A percentile compares a stretch with the other conserved stretches of the same genome.
Evolutionary conservation across 2,797 vertebrate species (phyloP).

Genomic region (Ammospiza maritima): DNA sequence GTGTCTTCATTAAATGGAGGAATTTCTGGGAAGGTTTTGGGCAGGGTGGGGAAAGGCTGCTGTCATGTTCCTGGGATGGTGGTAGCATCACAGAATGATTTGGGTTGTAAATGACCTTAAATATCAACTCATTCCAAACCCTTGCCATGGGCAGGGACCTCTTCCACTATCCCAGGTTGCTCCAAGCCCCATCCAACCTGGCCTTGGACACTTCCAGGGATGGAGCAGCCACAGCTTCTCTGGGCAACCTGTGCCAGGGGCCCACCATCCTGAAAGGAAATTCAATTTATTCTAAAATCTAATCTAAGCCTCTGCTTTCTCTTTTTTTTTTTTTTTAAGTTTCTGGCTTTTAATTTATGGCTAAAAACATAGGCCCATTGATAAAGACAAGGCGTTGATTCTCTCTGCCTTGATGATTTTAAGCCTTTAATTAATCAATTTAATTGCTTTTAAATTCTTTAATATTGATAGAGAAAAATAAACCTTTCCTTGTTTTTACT

Average conservation of each 20-base stretch:
- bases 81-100: not conserved
- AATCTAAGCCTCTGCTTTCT: not conserved
- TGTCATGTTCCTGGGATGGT: not conserved
- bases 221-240: not conserved
- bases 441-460: not conserved
- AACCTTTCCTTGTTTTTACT: not conserved
- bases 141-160: not conserved
- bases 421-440: not conserved
- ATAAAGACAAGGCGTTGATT: not conserved
- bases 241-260: not conserved
- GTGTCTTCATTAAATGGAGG: not conserved
- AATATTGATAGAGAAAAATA: not conserved
- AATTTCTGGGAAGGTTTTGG: not conserved
- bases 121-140: rapidly evolving
- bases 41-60: not conserved
- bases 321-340: not conserved
- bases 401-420: not conserved
- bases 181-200: rapidly evolving
- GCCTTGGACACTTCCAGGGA: not conserved
- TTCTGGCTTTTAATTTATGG: not conserved
- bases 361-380: not conserved
- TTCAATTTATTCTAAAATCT: not conserved
- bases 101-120: not conserved
- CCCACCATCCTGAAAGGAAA: not conserved
- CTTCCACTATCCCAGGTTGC: not conserved